Evolutionary conservation across 2,797 vertebrate species (phyloP).

Genomic region (Esox lucius): DNA sequence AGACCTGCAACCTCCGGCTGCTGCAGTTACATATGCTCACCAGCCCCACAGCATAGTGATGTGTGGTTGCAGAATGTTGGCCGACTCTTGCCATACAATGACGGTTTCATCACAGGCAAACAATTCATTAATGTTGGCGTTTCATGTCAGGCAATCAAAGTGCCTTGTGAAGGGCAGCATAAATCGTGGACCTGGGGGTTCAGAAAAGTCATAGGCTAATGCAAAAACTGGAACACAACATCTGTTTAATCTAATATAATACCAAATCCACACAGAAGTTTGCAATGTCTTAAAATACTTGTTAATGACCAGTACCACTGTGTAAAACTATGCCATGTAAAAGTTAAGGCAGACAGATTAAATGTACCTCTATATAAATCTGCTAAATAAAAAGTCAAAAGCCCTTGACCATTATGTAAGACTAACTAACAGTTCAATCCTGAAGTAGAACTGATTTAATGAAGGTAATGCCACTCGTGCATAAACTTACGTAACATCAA

Average conservation of each 20-base stretch:
- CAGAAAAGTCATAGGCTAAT: background rate
- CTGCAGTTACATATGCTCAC: background rate
- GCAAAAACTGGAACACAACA: background rate
- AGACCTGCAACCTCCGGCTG: background rate
- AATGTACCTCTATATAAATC: background rate
- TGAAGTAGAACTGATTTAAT: background rate
- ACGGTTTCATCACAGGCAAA: background rate
- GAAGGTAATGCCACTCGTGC: background rate
- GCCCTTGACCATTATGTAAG: background rate
- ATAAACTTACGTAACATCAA: background rate
- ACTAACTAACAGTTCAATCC: background rate
- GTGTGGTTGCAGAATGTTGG: background rate
- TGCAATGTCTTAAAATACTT: background rate
- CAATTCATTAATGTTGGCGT: background rate
- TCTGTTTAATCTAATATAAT: background rate
- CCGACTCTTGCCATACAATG: background rate
- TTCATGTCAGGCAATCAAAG: background rate
- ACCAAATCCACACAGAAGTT: background rate
- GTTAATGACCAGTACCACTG: background rate
- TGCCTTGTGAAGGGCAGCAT: conserved; percentile 1
- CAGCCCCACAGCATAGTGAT: background rate
- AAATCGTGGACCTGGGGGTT: background rate
- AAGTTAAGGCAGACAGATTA: background rate
- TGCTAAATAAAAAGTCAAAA: background rate
- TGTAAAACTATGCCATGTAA: background rate